phyloP scores from a whole-genome alignment of 2,888 invertebrate species.

The Dione vanillae region DNA sequence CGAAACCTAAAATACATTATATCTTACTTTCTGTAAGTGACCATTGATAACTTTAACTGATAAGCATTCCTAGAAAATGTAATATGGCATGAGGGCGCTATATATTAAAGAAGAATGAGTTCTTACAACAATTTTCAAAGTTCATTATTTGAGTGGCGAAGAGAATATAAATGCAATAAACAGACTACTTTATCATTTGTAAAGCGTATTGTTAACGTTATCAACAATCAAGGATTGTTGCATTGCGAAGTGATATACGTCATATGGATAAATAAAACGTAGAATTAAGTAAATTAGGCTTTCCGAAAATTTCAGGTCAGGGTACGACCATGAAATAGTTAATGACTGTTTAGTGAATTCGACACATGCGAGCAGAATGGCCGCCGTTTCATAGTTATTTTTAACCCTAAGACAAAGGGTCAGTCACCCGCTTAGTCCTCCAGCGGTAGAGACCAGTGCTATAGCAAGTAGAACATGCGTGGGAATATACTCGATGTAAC shows the following conservation, averaged over 20 bases:
- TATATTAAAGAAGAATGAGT: slow-evolving; percentile 21
- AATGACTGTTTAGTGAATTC: slow-evolving; percentile 82
- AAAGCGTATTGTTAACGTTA: slow-evolving; percentile 7
- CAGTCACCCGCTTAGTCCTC: slow-evolving; percentile 80
- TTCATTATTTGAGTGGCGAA: slow-evolving; percentile 27
- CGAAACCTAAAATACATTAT: slow-evolving; percentile 42
- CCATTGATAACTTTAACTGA: slow-evolving; percentile 64
- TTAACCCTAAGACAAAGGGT: slow-evolving; percentile 81
- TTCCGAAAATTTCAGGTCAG: slow-evolving; percentile 77
- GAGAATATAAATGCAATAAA: slow-evolving; percentile 7
- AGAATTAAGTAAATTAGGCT: slow-evolving; percentile 54
- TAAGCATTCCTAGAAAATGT: slow-evolving; percentile 64
- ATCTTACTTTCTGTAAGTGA: slow-evolving; percentile 52
- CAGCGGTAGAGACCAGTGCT: slow-evolving; percentile 78
- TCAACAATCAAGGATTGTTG: slow-evolving; percentile 10
- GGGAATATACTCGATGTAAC: slow-evolving; percentile 65
- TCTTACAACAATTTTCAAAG: slow-evolving; percentile 25
- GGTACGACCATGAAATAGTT: slow-evolving; percentile 82
- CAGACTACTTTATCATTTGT: slow-evolving; percentile 16
- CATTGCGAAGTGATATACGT: background rate
- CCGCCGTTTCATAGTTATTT: slow-evolving; percentile 79
- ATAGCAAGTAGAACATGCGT: slow-evolving; percentile 80
- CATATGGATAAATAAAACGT: slow-evolving; percentile 15
- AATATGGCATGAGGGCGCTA: slow-evolving; percentile 51
- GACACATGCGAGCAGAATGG: slow-evolving; percentile 83